Conservation (phyloP, 2,888 invertebrate genomes). For the Xylophagus ater region DNA sequence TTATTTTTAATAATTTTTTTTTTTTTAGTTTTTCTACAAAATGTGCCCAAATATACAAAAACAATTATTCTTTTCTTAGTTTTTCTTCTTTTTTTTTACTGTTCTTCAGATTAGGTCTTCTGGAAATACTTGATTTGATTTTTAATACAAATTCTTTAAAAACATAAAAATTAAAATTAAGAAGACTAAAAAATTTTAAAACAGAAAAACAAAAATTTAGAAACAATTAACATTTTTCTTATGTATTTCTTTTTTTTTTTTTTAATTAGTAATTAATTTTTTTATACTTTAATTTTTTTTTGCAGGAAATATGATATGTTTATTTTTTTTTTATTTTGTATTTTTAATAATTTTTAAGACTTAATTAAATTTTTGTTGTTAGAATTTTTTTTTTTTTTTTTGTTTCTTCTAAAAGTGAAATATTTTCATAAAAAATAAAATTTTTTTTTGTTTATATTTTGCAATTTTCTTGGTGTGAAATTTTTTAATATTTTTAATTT, state of each 20-base stretch:
- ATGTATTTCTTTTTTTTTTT: not conserved
- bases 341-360: no score
- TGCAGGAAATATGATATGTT: slow-evolving; percentile 3
- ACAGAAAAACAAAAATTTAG: no score
- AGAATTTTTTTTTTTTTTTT: not conserved
- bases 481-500: no score
- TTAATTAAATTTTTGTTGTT: no score
- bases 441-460: not conserved
- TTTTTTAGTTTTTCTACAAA: no score
- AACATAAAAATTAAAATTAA: no score
- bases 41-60: no score
- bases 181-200: no score
- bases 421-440: not conserved
- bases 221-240: no score
- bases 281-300: not conserved
- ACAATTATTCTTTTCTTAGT: no score
- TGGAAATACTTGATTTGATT: slow-evolving; percentile 17
- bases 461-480: not conserved
- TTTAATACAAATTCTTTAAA: slow-evolving; percentile 7
- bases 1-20: no score
- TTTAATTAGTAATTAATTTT: slow-evolving; percentile 4
- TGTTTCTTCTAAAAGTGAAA: slow-evolving; percentile 1
- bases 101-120: slow-evolving; percentile 14
- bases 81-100: slow-evolving; percentile 1
- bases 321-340: no score